phyloP scores from a whole-genome alignment of 2,797 vertebrate species.

The Silurus aristotelis region DNA sequence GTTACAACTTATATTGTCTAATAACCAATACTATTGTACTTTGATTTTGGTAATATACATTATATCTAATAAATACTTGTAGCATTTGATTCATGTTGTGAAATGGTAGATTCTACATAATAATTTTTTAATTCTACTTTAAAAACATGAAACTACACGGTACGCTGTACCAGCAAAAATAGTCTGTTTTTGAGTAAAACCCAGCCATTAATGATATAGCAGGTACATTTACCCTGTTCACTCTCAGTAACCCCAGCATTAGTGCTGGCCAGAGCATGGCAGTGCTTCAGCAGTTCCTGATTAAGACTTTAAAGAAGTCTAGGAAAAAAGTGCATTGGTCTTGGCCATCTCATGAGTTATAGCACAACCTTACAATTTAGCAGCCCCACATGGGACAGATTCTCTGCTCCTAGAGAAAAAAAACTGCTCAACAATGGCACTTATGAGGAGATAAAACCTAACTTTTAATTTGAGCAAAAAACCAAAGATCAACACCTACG shows the following conservation, averaged over 20 bases:
- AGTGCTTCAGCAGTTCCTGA: constrained; percentile 23
- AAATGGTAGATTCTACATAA: too few relatives aligned
- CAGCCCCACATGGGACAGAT: constrained; percentile 61
- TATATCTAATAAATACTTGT: neutral
- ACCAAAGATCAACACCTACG: constrained; percentile 63
- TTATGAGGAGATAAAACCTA: constrained; percentile 49
- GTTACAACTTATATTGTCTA: neutral
- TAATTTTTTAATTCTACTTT: too few relatives aligned
- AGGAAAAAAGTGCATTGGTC: constrained; percentile 38
- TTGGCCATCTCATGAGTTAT: constrained; percentile 65
- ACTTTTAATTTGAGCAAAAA: constrained; percentile 46
- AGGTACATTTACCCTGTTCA: constrained; percentile 17
- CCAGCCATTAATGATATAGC: neutral
- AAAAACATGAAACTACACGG: neutral
- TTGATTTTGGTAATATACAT: neutral
- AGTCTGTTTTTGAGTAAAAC: neutral
- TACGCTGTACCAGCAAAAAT: neutral
- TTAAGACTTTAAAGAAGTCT: constrained; percentile 57
- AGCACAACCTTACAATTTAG: constrained; percentile 62
- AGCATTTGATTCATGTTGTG: neutral
- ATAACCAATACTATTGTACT: neutral
- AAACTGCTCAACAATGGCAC: constrained; percentile 42
- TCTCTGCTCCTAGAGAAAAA: constrained; percentile 47
- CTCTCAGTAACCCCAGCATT: constrained; percentile 29
- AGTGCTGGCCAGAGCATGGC: constrained; percentile 19